Evolutionary conservation across 92 coral and sea anemone genomes (phyloP).

Genomic region (Metridium senile): DNA sequence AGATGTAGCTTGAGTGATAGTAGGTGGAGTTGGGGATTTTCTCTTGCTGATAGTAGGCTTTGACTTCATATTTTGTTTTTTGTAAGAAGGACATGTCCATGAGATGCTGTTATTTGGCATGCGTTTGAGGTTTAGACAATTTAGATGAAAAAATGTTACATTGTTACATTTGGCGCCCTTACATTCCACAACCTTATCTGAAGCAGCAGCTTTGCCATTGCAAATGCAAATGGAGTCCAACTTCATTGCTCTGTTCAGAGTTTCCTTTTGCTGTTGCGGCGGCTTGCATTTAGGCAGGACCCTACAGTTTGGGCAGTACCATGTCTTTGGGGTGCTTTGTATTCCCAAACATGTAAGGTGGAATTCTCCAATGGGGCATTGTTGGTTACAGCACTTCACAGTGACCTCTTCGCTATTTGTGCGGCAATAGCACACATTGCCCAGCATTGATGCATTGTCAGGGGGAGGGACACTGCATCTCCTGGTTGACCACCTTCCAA

Average conservation of each 20-base stretch:
- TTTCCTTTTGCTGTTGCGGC: constrained; percentile 7
- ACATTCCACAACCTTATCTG: constrained; percentile 62
- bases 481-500: constrained; percentile 65
- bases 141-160: too few relatives aligned
- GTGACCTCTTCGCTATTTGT: constrained; percentile 19
- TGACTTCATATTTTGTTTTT: constrained; percentile 14
- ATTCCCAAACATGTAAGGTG: constrained; percentile 50
- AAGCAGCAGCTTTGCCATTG: constrained; percentile 35
- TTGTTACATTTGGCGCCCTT: constrained; percentile 32
- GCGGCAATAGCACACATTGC: constrained; percentile 57
- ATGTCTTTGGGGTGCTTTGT: too few relatives aligned
- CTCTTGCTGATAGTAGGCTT: constrained; percentile 20
- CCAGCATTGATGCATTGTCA: constrained; percentile 7
- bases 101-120: constrained; percentile 61
- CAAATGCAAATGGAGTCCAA: too few relatives aligned
- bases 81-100: constrained; percentile 45
- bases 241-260: too few relatives aligned
- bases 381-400: constrained; percentile 48
- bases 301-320: constrained; percentile 68
- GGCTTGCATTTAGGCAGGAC: constrained; percentile 51
- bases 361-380: constrained; percentile 49
- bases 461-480: too few relatives aligned
- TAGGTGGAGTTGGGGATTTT: too few relatives aligned
- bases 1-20: constrained; percentile 11
- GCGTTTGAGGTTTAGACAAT: constrained; percentile 36